phyloP scores from a whole-genome alignment of 2,797 vertebrate genomes.

The Adrianichthys oophorus region DNA sequence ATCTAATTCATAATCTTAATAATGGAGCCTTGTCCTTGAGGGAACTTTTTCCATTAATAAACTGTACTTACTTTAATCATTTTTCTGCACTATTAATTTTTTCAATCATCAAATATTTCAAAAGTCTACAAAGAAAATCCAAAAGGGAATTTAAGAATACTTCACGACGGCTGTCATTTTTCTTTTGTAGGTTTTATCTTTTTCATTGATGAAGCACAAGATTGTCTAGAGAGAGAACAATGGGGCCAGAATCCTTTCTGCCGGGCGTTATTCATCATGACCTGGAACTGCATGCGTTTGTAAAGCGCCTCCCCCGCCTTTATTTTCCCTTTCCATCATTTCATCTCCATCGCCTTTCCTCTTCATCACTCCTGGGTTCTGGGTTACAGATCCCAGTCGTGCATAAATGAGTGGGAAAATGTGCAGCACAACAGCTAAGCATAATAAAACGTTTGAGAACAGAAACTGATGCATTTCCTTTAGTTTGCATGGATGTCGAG shows the following conservation, averaged over 20 bases:
- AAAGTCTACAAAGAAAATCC: too few species aligned
- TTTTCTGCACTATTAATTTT: slow-evolving; percentile 23
- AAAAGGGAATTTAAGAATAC: neutral
- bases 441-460: neutral
- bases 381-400: neutral
- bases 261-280: slow-evolving; percentile 52
- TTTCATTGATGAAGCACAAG: slow-evolving; percentile 18
- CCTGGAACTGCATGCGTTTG: slow-evolving; percentile 25
- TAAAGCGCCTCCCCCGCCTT: slow-evolving; percentile 35
- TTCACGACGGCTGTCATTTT: neutral
- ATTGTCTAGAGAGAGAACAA: slow-evolving; percentile 45
- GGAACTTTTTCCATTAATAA: too few species aligned
- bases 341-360: slow-evolving; percentile 13
- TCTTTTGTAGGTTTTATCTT: slow-evolving; percentile 26
- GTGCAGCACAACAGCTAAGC: neutral
- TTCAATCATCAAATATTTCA: slow-evolving; percentile 26
- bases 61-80: neutral
- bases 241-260: slow-evolving; percentile 49
- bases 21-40: too few species aligned
- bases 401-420: neutral
- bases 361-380: neutral
- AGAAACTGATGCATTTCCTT: neutral
- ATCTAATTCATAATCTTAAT: too few species aligned
- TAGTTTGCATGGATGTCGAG: slow-evolving; percentile 9
- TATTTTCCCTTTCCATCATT: slow-evolving; percentile 8